Evolutionary conservation across 1,140 invertebrate genomes (phyloP).

Genomic region (Zaprionus davidi): DNA sequence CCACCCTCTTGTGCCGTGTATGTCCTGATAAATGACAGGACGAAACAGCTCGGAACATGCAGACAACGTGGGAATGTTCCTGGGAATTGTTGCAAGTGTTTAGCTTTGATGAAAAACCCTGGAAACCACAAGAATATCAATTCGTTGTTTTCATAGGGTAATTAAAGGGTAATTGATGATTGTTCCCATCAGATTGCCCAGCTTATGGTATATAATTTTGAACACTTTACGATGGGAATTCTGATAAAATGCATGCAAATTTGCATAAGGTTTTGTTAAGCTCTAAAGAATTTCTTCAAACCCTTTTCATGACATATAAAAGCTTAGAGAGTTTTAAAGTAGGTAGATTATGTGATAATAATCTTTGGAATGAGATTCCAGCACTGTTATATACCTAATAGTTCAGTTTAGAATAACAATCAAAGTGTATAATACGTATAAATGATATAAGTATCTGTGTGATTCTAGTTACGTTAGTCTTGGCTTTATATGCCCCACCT

Average conservation of each 20-base stretch:
- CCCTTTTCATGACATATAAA: no score
- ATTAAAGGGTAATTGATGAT: constrained; percentile 12
- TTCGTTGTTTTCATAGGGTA: not conserved
- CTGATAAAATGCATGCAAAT: not conserved
- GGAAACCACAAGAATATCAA: constrained; percentile 13
- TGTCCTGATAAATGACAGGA: constrained; percentile 72
- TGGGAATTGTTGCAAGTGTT: constrained; percentile 63
- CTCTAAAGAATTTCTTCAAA: not conserved
- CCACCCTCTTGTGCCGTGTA: not conserved
- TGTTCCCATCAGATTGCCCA: constrained; percentile 4
- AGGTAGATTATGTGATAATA: no score
- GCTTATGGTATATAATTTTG: not conserved
- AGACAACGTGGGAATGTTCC: constrained; percentile 60
- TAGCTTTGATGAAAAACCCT: not conserved
- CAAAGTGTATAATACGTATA: no score
- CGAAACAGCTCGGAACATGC: not conserved
- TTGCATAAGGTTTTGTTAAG: not conserved
- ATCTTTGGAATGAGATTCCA: no score
- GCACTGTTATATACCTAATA: no score
- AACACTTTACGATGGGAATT: not conserved
- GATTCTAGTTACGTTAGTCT: no score
- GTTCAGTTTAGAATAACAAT: no score
- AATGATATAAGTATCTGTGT: no score
- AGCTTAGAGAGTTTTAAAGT: no score
- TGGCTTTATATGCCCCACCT: no score